phyloP scores from a whole-genome alignment of 2,113 vertebrate species.

The Copsychus sechellarum region DNA sequence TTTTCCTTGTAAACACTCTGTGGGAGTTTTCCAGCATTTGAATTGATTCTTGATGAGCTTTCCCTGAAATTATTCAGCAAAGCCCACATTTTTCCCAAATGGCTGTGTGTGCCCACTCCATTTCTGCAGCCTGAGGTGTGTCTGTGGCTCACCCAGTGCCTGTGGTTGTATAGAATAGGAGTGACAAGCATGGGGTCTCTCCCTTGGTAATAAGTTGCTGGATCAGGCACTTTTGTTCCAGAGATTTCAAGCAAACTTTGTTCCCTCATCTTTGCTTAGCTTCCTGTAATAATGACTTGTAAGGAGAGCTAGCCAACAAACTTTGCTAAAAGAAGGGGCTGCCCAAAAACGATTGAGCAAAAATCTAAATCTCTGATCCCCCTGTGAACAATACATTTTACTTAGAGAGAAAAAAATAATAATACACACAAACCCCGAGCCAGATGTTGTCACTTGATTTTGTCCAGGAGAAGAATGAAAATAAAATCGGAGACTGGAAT shows the following conservation, averaged over 20 bases:
- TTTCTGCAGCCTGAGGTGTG: background rate
- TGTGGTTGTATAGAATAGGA: accelerated
- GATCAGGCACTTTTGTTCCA: background rate
- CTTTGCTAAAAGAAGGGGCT: background rate
- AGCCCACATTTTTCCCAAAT: background rate
- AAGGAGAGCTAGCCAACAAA: conserved; percentile 10
- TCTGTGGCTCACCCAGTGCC: background rate
- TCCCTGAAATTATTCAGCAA: background rate
- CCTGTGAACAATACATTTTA: conserved; percentile 53
- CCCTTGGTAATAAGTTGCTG: background rate
- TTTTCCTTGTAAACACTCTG: background rate
- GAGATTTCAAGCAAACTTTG: background rate
- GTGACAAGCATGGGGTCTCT: background rate
- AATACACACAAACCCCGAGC: background rate
- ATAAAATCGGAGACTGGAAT: conserved; percentile 14
- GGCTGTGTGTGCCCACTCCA: background rate
- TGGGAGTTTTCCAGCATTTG: background rate
- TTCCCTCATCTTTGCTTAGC: conserved; percentile 1
- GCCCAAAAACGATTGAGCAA: conserved; percentile 58
- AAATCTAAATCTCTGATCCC: conserved; percentile 18
- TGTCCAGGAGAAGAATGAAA: conserved; percentile 27
- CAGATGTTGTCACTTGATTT: conserved; percentile 53
- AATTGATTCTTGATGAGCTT: background rate
- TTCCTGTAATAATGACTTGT: conserved; percentile 36
- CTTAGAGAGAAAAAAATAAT: conserved; percentile 17